These are phyloP conservation scores for Ips nitidus DNA, from an alignment of 1,140 invertebrate genomes.

Conservation along the genomic window DNA sequence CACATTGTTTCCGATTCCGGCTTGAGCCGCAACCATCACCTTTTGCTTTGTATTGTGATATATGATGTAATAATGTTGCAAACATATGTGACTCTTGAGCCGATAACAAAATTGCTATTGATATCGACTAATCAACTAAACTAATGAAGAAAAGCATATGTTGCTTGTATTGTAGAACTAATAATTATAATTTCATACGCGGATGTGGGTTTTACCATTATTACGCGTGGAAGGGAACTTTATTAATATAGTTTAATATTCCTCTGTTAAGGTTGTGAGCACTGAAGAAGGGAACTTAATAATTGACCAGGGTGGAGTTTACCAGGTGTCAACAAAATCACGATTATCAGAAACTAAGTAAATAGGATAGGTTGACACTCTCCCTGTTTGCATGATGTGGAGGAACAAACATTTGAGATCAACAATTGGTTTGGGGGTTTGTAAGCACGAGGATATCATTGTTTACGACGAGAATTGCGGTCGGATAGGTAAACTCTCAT, in stretches of 20 bases:
- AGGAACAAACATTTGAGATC: slow-evolving; percentile 43
- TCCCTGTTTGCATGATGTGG: slow-evolving; percentile 36
- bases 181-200: slow-evolving; percentile 38
- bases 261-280: no score
- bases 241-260: no score
- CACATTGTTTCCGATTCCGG: slow-evolving; percentile 35
- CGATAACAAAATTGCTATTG: slow-evolving; percentile 52
- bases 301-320: slow-evolving; percentile 23
- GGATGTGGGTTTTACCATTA: slow-evolving; percentile 4
- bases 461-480: slow-evolving; percentile 45
- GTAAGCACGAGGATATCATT: slow-evolving; percentile 39
- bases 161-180: slow-evolving; percentile 40
- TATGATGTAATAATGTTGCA: slow-evolving; percentile 52
- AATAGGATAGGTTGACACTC: slow-evolving; percentile 31
- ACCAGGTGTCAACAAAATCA: slow-evolving; percentile 35
- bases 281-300: no score
- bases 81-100: slow-evolving; percentile 50
- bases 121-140: slow-evolving; percentile 49
- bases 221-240: no score
- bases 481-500: slow-evolving; percentile 44
- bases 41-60: slow-evolving; percentile 51
- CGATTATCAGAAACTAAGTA: slow-evolving; percentile 33
- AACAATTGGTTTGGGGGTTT: slow-evolving; percentile 44
- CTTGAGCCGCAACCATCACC: slow-evolving; percentile 50
- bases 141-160: slow-evolving; percentile 52